A percentile compares a stretch with the other conserved stretches of the same genome.
Evolutionary conservation across 1,140 invertebrate genomes (phyloP).

Genomic region (Drosophila paulistorum): DNA sequence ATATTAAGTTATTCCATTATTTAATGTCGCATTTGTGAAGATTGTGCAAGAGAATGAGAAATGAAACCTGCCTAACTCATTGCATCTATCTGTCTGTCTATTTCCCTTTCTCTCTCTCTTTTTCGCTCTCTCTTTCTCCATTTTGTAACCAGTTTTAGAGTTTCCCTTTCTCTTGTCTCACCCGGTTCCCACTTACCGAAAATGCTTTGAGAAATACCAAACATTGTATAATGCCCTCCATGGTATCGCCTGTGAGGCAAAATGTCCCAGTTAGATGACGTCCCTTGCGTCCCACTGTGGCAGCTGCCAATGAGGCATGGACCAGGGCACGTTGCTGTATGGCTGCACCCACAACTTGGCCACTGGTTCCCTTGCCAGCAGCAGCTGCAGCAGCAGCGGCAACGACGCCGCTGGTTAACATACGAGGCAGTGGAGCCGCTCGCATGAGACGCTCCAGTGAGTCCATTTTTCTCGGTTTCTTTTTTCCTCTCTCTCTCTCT

Average conservation of each 20-base stretch:
- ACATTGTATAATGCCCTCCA: constrained; percentile 96
- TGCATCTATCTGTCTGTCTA: constrained; percentile 3
- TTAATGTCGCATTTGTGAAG: constrained; percentile 33
- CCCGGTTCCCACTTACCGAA: constrained; percentile 88
- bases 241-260: constrained; percentile 93
- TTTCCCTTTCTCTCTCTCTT: constrained; percentile 5
- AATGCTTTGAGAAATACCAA: constrained; percentile 95
- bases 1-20: background rate
- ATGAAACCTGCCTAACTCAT: constrained; percentile 27
- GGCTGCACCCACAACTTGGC: constrained; percentile 82
- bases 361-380: constrained; percentile 83
- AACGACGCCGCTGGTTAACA: constrained; percentile 86
- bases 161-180: constrained; percentile 6
- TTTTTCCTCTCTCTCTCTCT: background rate
- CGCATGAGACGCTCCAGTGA: constrained; percentile 90
- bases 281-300: constrained; percentile 89
- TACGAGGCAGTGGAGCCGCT: constrained; percentile 87
- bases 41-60: constrained; percentile 54
- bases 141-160: background rate
- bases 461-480: constrained; percentile 85
- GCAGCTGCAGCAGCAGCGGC: constrained; percentile 84
- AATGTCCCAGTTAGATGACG: constrained; percentile 93
- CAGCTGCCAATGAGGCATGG: constrained; percentile 89
- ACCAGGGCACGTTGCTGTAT: constrained; percentile 88
- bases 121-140: constrained; percentile 1